Base-by-base conservation (phyloP, 2,797 vertebrate species). In the Meda fulgida region DNA sequence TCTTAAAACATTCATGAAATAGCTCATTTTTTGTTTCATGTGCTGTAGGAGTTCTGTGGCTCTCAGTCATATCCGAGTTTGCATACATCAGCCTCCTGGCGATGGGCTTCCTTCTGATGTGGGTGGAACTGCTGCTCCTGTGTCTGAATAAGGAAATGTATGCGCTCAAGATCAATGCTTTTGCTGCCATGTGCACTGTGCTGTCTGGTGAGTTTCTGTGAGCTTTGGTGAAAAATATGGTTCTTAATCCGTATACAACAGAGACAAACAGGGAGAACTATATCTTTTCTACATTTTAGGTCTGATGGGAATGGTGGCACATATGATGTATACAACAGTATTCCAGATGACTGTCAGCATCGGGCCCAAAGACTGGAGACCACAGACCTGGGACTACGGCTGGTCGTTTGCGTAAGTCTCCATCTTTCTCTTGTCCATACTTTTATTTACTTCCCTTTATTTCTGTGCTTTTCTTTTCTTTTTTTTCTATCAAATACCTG, bases 51-150 rank as follows among this genome's bases (percentile, higher is more conserved):
- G 94, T 95, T 84, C 93, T 95, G 21, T 95, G 94, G 94, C 91
- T 95, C 7, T 91, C 94, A 0, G 94, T 95, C 81, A 90, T 95
- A 87, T 96, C 96, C 13, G 96, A 96, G 92, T 96, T 95, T 78
- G 93, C 91, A 80, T 96, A 96, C 90, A 96, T 97, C 65, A 92
- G 94, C 3, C 93, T 97, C 11, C 89, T 97, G 89, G 93, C 93
- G 1, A 93, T 94, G 91, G 96, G 96, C n/a, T 96, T 97, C 87
- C 90, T 96, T 71, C 92, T 97, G 65, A 96, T 97, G 96, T 96
- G 95, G 48, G 90, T 96, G 84, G 96, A 97, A 85, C 89, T 90
- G 0, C 80, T 95, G 16, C 95, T 94, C 84, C 92, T 95, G 80
- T 96, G 95, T 83, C 93, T 94, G 51, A 94, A 93, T 86, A 95